Percentiles rank a stretch among this genome's conserved stretches.
phyloP scores from a whole-genome alignment of 1,140 invertebrate species.

The Drosophila nebulosa region DNA sequence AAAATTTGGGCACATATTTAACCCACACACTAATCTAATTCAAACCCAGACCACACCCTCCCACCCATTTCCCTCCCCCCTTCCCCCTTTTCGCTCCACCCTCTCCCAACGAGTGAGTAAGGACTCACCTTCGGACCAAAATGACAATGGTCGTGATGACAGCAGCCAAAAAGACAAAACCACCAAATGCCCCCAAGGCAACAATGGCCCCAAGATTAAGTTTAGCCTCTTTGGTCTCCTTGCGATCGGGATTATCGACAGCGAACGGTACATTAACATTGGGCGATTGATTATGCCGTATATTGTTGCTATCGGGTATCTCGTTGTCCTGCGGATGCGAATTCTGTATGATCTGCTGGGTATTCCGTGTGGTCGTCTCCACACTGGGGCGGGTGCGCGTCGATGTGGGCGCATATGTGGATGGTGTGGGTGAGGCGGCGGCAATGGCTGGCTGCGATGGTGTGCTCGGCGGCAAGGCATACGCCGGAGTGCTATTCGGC shows the following conservation, averaged over 20 bases:
- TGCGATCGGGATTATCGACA: slow-evolving; percentile 85
- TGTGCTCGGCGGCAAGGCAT: slow-evolving; percentile 33
- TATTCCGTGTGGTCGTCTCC: slow-evolving; percentile 72
- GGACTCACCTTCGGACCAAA: slow-evolving; percentile 91
- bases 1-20: not conserved
- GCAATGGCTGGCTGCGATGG: slow-evolving; percentile 29
- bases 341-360: slow-evolving; percentile 84
- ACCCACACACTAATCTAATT: not conserved
- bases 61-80: not conserved
- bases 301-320: slow-evolving; percentile 82
- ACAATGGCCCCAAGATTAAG: slow-evolving; percentile 93
- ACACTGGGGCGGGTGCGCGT: slow-evolving; percentile 40
- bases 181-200: slow-evolving; percentile 93
- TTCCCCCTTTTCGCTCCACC: not conserved
- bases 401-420: slow-evolving; percentile 49
- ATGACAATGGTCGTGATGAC: slow-evolving; percentile 94
- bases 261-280: slow-evolving; percentile 87
- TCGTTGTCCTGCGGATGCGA: slow-evolving; percentile 85
- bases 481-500: slow-evolving; percentile 58
- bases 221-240: slow-evolving; percentile 87
- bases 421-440: slow-evolving; percentile 26
- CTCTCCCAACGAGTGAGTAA: not conserved
- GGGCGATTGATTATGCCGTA: slow-evolving; percentile 82
- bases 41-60: not conserved
- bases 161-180: slow-evolving; percentile 93